Evolutionary conservation across 1,140 invertebrate genomes (phyloP).

Genomic region (Trichomalopsis sarcophagae): DNA sequence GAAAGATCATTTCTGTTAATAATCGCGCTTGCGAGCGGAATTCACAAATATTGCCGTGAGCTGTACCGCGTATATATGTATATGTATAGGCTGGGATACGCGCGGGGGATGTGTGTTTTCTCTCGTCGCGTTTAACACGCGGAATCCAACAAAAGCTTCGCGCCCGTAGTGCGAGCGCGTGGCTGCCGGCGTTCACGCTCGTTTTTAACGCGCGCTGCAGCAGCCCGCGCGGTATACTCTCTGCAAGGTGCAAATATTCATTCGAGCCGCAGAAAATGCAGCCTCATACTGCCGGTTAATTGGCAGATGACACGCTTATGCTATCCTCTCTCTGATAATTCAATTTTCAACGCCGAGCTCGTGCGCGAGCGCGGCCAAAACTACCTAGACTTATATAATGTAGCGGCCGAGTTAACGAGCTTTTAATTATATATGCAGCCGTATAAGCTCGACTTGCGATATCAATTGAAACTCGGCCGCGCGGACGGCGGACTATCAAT

Average conservation of each 20-base stretch:
- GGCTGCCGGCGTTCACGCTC: background rate
- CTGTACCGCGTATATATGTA: too few species aligned
- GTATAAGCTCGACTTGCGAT: background rate
- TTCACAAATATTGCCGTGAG: slow-evolving; percentile 23
- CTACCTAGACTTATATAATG: background rate
- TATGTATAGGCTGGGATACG: too few species aligned
- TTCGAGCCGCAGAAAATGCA: slow-evolving; percentile 59
- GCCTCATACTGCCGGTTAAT: slow-evolving; percentile 58
- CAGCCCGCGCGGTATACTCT: background rate
- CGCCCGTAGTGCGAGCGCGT: background rate
- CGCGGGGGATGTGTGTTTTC: background rate
- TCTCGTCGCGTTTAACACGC: slow-evolving; percentile 3
- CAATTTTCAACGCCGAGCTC: slow-evolving; percentile 37
- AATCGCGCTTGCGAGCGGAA: slow-evolving; percentile 21
- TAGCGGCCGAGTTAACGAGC: slow-evolving; percentile 7
- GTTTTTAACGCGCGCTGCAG: background rate
- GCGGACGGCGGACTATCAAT: background rate
- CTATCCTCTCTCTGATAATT: slow-evolving; percentile 57
- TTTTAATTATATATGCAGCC: slow-evolving; percentile 36
- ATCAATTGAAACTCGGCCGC: slow-evolving; percentile 7
- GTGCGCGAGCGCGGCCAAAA: background rate
- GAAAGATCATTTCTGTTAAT: slow-evolving; percentile 37
- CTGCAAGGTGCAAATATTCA: slow-evolving; percentile 59
- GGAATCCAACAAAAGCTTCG: background rate
- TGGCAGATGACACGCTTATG: slow-evolving; percentile 66